Percentiles rank a stretch among this genome's conserved stretches.
phyloP scores from a whole-genome alignment of 1,140 invertebrate species.

The Leptinotarsa lineolata region DNA sequence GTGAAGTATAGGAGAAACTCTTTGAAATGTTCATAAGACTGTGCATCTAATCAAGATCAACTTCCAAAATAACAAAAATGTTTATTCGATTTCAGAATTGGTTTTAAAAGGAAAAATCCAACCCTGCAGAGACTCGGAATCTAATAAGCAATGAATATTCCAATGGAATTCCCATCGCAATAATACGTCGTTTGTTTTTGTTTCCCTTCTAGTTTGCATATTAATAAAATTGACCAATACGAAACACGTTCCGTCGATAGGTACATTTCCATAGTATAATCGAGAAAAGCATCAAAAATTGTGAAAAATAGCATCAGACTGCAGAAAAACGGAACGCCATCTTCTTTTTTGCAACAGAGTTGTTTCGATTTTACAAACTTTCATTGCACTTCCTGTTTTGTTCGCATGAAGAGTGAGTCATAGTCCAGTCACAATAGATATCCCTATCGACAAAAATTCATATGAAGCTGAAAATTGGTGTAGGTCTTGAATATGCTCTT shows the following conservation, averaged over 20 bases:
- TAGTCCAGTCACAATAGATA: no score
- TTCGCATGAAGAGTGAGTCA: background rate
- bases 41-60: no score
- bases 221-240: slow-evolving; percentile 21
- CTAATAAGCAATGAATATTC: slow-evolving; percentile 23
- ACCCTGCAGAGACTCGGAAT: background rate
- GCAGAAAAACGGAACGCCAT: slow-evolving; percentile 3
- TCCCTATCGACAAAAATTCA: no score
- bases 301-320: slow-evolving; percentile 17
- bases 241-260: slow-evolving; percentile 11
- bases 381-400: background rate
- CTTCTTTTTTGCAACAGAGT: background rate
- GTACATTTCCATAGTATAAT: slow-evolving; percentile 27
- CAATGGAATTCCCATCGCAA: background rate
- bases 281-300: slow-evolving; percentile 14
- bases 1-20: no score
- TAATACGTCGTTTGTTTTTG: slow-evolving; percentile 13
- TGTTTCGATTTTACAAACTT: background rate
- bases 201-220: slow-evolving; percentile 26
- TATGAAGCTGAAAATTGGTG: no score
- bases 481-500: no score
- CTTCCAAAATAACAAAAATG: no score
- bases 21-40: no score
- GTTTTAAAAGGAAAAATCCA: background rate
- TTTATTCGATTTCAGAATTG: no score